A percentile compares a stretch with the other conserved stretches of the same genome.
Evolutionary conservation across 2,113 vertebrate species (phyloP).

Genomic region (Cisticola juncidis): DNA sequence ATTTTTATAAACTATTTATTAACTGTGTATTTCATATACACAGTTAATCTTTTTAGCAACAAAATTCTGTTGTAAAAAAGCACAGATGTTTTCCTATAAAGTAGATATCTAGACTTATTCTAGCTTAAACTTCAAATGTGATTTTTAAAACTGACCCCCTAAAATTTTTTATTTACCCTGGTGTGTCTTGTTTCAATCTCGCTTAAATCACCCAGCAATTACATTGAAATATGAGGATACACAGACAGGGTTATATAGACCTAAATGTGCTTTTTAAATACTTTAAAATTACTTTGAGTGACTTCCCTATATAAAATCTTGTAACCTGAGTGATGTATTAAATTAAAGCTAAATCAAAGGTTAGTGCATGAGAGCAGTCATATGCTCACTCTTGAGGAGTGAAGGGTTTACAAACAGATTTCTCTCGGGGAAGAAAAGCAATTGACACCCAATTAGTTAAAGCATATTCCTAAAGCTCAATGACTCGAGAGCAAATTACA

Average conservation of each 20-base stretch:
- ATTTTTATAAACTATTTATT: neutral
- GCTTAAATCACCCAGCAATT: neutral
- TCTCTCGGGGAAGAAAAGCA: constrained; percentile 58
- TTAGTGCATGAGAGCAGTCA: neutral
- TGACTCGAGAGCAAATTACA: constrained; percentile 60
- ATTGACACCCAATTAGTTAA: constrained; percentile 67
- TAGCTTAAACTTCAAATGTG: neutral
- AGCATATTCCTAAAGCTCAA: constrained; percentile 53
- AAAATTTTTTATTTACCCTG: neutral
- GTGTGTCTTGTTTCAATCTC: neutral
- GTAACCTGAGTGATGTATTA: neutral
- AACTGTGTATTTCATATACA: neutral
- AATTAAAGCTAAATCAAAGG: constrained; percentile 51
- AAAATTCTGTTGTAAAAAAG: neutral
- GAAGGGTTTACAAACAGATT: constrained; percentile 58
- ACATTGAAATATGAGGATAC: neutral
- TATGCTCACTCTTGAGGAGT: constrained; percentile 9
- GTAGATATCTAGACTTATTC: neutral
- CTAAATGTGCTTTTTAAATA: neutral
- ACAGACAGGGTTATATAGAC: neutral
- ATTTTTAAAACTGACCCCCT: neutral
- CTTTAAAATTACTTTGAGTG: neutral
- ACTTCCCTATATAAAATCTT: neutral
- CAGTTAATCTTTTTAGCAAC: neutral
- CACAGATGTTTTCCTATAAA: neutral